Evolutionary conservation across 1,140 invertebrate genomes (phyloP), one percentile per base, ranked within the genome.

Genomic region (Diprion similis): DNA sequence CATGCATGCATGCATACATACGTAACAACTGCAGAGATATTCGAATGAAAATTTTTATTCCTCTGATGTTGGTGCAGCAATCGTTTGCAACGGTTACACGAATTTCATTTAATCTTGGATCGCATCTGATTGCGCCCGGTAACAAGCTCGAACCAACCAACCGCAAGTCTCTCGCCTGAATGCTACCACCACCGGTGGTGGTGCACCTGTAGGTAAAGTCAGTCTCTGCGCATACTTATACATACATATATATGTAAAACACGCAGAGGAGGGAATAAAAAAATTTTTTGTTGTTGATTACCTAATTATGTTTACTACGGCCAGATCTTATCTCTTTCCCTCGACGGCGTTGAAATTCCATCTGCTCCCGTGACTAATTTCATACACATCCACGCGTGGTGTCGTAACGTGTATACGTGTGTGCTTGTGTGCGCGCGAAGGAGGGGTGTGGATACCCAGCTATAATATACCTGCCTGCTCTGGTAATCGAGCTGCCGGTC

Each of bases 291-390:
- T 59, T 15, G 51, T 59, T 59, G 51, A 59, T 59, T 17, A 59
- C 51, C 51, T 59, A 59, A 59, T 59, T 59, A 59, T 59, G n/a
- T 59, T 17, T 59, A 59, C 51, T 59, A 17, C 51, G n/a, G 11
- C 51, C 11, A 17, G 51, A 59, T 59, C 51, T 59, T 59, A 59
- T 59, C 51, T 59, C 51, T 59, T 17, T 9, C 51, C 24, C 24
- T 37, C 24, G 24, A 37, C 24, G 24, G 51, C 51, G 51, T 59
- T 17, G n/a, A 59, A 59, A 13, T 59, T 17, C 51, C 51, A 59
- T 17, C 51, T 59, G 51, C 51, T 59, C 9, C 51, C 51, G 51
- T 59, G 51, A 59, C 51, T 59, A 59, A 59, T 59, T 59, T 59
- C 51, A 15, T 9, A 4, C 51, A 59, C 51, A 17, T 59, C n/a